Percentiles rank a stretch among this genome's conserved stretches.
phyloP scores from a whole-genome alignment of 2,113 vertebrate species.

The Thomomys bottae region DNA sequence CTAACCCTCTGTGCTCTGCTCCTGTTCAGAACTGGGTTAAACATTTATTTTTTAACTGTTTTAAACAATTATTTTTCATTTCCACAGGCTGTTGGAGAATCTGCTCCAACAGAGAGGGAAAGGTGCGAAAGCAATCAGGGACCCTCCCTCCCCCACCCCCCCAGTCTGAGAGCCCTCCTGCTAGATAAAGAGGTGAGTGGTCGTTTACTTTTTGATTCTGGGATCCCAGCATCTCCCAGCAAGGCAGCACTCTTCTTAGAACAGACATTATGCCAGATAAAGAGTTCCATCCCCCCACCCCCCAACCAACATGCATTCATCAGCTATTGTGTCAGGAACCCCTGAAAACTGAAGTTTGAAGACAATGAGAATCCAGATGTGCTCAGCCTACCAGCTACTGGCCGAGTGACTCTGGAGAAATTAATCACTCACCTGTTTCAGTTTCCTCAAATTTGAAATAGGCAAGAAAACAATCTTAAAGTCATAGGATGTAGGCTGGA shows the following conservation, averaged over 20 bases:
- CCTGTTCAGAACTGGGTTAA: conserved; percentile 27
- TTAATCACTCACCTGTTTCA: not conserved
- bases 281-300: not conserved
- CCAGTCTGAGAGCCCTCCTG: not conserved
- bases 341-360: not conserved
- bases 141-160: not conserved
- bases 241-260: not conserved
- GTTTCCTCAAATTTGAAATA: not conserved
- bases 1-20: conserved; percentile 24
- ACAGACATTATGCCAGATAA: not conserved
- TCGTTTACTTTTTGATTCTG: too few relatives aligned
- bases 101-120: conserved; percentile 4
- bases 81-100: conserved; percentile 42
- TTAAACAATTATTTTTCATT: conserved; percentile 44
- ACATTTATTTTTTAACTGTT: conserved; percentile 18
- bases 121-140: not conserved
- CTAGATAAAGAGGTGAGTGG: not conserved
- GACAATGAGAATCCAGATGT: not conserved
- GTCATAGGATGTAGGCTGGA: fast-evolving
- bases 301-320: too few relatives aligned
- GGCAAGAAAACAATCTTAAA: not conserved
- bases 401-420: not conserved
- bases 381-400: fast-evolving
- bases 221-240: not conserved
- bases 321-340: not conserved